Evolutionary conservation across 2,888 invertebrate species (phyloP), one percentile per base, ranked within the genome.

Genomic region (Tortricodes alternella): DNA sequence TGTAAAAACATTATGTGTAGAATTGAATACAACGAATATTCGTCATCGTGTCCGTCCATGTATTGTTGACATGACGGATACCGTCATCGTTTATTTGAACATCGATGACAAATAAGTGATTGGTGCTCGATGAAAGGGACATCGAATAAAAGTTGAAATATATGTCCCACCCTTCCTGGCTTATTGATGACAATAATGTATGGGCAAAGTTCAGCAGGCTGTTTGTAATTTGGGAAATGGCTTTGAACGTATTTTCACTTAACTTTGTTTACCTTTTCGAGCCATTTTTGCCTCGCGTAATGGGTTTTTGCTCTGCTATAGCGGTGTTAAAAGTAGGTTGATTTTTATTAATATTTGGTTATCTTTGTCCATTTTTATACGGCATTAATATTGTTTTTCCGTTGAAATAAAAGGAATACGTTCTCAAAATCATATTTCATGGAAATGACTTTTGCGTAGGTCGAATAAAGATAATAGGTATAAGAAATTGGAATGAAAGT

Each of bases 121-220:
- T 48, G 32, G 23, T 18, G 46, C 23, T 24, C 24, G 46, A 11
- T n/a, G 46, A 48, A 46, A 39, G 29, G 38, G 21, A 39, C 46
- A 13, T 41, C 24, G 39, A 53, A 53, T 48, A 48, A 48, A 48
- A 53, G 48, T 41, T 53, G 53, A 48, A 48, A 53, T 53, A 48
- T 46, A 39, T 46, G 15, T 9, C 21, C 32, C 15, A 43, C 46
- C 32, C 46, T 29, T 44, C 27, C 27, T 2, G 13, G 24, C 34
- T 15, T 39, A 53, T 53, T 46, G 53, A 29, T 46, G 41, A 51
- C 44, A 46, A 39, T 53, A 53, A 53, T 41, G 24, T 53, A 53
- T 39, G 46, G 32, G 46, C 18, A 39, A 53, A 53, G 46, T 53
- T 53, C 24, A 39, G 46, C 23, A 7, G n/a, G 23, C 4, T 27